Percentiles rank a stretch among this genome's conserved stretches.
Conservation (phyloP, 1,140 invertebrate species). For the Zaprionus capensis region DNA sequence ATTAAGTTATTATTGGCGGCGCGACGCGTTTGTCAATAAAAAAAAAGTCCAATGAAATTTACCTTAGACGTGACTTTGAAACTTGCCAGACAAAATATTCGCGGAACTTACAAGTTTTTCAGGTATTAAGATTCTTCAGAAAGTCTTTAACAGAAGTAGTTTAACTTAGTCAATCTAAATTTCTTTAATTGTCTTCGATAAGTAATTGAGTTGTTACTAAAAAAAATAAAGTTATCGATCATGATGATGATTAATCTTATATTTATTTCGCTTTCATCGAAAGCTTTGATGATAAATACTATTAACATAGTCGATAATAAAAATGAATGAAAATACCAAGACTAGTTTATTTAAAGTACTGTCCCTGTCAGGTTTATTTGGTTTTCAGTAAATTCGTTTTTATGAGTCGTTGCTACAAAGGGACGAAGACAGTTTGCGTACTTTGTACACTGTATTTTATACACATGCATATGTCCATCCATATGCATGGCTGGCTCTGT, state of each 20-base stretch:
- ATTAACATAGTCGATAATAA: no score
- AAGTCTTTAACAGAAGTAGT: not conserved
- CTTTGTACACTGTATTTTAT: not conserved
- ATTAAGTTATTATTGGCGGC: not conserved
- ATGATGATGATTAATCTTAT: no score
- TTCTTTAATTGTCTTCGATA: not conserved
- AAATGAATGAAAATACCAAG: not conserved
- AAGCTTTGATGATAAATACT: no score
- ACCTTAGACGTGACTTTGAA: constrained; percentile 8
- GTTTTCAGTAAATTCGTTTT: not conserved
- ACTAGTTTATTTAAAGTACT: not conserved
- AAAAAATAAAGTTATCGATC: no score
- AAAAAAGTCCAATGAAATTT: not conserved
- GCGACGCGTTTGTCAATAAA: not conserved
- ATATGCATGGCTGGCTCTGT: constrained; percentile 20
- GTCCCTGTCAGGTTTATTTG: not conserved
- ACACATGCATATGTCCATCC: not conserved
- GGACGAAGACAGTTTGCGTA: not conserved
- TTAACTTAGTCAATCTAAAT: not conserved
- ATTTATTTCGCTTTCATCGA: no score
- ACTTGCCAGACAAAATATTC: not conserved
- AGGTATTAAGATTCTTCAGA: not conserved
- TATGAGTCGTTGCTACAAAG: not conserved
- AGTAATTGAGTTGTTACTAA: no score
- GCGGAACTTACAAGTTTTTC: not conserved